Evolutionary conservation across 2,113 vertebrate species (phyloP).

Genomic region (Gnathonemus longibarbis): DNA sequence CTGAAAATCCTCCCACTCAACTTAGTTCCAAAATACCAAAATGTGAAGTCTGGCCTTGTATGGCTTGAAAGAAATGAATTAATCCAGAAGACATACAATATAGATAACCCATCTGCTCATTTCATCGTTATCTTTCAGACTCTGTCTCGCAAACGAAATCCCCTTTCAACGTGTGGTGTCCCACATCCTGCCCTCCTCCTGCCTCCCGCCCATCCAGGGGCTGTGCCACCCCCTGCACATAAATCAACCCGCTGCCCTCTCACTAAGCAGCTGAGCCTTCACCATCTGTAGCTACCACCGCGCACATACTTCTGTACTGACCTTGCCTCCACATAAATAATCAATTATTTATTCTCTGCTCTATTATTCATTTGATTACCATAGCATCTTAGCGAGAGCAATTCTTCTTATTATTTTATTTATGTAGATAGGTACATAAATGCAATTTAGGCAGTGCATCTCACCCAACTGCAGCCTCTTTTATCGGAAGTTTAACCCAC

Average conservation of each 20-base stretch:
- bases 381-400: not conserved
- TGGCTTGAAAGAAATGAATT: not conserved
- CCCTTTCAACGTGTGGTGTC: not conserved
- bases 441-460: not conserved
- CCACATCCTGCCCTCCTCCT: not conserved
- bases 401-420: not conserved
- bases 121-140: not conserved
- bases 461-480: not conserved
- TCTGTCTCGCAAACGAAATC: not conserved
- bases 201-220: not conserved
- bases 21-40: not conserved
- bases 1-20: not conserved
- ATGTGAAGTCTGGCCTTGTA: not conserved
- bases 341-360: not conserved
- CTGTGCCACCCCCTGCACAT: not conserved
- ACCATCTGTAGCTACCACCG: not conserved
- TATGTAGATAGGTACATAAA: not conserved
- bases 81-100: not conserved
- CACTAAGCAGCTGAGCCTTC: not conserved
- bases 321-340: not conserved
- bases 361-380: not conserved
- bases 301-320: not conserved
- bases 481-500: not conserved
- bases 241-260: not conserved
- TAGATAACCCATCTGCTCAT: slow-evolving; percentile 3